Base-by-base conservation (phyloP, 2,113 vertebrate genomes). In the Mirounga angustirostris region DNA sequence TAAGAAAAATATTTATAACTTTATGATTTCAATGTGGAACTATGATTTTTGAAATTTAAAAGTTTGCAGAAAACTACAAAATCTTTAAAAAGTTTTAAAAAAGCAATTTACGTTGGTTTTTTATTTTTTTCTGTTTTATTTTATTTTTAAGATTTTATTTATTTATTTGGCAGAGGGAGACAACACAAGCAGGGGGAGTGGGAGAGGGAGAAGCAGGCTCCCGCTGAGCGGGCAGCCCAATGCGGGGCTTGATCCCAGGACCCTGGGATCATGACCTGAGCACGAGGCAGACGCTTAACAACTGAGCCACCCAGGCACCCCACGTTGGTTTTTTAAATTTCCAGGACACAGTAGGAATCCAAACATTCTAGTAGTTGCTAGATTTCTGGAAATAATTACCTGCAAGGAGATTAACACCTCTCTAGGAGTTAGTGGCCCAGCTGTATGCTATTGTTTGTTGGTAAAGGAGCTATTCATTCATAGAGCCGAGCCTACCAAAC, bases 401-500 rank as follows among this genome's bases (percentile, higher is more conserved):
- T 84, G 46, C 21, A 19, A 56, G 92, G 61, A 96, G 83, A 86
- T 59, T 59, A 96, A 96, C 28, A 89, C 87, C 74, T 85, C 67
- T 93, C 43, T 3, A 19, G 56, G 79, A 13, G 15, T 92, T 92
- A 79, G 40, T 54, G 88, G 69, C 21, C 43, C 28, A n/a, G 83
- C 26, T 80, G 43, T 50, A 0, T 3, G 33, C 74, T 78, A 85
- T 94, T 94, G 74, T 97, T 95, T 71, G 40, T 63, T 73, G 74
- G 88, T 43, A 33, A 97, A 95, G 43, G 52, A 67, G 69, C 79
- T 94, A 92, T 95, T 98, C 90, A 97, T 97, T 98, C 95, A 97
- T 89, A 69, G 95, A 84, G 40, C 90, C 88, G 59, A 65, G 78
- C 52, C 58, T 52, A 92, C 56, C 85, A 92, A 88, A 50, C 56